Conservation (phyloP, 2,888 invertebrate species). For the Stenolophus ochropezus region DNA sequence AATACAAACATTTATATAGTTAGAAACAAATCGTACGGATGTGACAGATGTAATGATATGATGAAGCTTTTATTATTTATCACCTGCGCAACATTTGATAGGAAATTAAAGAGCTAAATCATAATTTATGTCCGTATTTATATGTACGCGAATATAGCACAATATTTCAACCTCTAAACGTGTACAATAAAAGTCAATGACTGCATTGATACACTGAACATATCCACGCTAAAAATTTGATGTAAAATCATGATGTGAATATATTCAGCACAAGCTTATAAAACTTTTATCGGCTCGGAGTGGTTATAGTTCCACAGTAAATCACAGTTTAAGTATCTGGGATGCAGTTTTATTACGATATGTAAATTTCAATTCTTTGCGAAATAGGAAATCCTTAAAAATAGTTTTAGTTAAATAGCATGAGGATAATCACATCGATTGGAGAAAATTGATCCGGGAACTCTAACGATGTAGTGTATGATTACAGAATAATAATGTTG, state of each 20-base stretch:
- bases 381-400: not conserved
- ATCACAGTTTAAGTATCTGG: slow-evolving; percentile 23
- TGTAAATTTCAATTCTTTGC: slow-evolving; percentile 5
- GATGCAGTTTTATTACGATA: not conserved
- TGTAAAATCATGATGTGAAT: not conserved
- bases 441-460: not conserved
- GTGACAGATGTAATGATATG: too few relatives aligned
- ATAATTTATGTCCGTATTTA: not conserved
- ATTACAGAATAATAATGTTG: too few relatives aligned
- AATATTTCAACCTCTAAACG: not conserved
- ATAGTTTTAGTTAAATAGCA: not conserved
- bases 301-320: slow-evolving; percentile 40
- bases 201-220: not conserved
- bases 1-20: too few relatives aligned
- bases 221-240: not conserved
- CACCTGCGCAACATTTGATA: not conserved
- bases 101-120: not conserved
- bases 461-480: too few relatives aligned
- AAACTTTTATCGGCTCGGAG: slow-evolving; percentile 39
- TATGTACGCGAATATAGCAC: not conserved
- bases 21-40: too few relatives aligned
- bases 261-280: slow-evolving; percentile 25
- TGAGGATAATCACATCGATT: not conserved
- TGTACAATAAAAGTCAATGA: not conserved
- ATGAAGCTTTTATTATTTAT: too few relatives aligned